These are phyloP conservation scores for Sciurus carolinensis DNA, from an alignment of 2,797 vertebrate species.

Conservation along the genomic window DNA sequence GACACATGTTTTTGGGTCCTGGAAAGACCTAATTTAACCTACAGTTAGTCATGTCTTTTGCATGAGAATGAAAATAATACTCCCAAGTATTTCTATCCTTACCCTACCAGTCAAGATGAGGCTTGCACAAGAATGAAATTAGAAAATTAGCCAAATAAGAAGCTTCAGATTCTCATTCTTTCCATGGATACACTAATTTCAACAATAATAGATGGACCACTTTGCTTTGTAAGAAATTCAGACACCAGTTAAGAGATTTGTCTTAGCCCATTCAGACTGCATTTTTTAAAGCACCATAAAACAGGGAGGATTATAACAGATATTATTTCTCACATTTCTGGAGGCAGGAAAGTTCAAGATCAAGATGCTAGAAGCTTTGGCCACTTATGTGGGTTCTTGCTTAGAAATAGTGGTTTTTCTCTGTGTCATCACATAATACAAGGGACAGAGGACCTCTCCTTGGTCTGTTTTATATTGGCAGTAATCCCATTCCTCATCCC, in stretches of 20 bases:
- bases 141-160: not conserved
- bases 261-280: not conserved
- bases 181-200: not conserved
- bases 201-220: not conserved
- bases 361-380: not conserved
- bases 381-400: not conserved
- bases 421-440: not conserved
- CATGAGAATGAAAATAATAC: conserved; percentile 36
- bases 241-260: not conserved
- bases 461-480: not conserved
- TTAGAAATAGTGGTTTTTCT: not conserved
- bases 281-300: not conserved
- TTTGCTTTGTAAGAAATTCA: conserved; percentile 35
- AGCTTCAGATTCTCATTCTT: not conserved
- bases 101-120: not conserved
- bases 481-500: not conserved
- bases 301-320: not conserved
- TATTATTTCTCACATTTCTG: not conserved
- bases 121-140: not conserved
- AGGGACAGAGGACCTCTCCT: not conserved
- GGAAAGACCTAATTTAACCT: not conserved
- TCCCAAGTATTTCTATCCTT: not conserved
- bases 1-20: not conserved
- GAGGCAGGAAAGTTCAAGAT: not conserved
- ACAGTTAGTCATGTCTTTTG: not conserved